A percentile compares a stretch with the other conserved stretches of the same genome.
phyloP scores from a whole-genome alignment of 2,113 vertebrate genomes.

The Sinocyclocheilus maitianheensis region DNA sequence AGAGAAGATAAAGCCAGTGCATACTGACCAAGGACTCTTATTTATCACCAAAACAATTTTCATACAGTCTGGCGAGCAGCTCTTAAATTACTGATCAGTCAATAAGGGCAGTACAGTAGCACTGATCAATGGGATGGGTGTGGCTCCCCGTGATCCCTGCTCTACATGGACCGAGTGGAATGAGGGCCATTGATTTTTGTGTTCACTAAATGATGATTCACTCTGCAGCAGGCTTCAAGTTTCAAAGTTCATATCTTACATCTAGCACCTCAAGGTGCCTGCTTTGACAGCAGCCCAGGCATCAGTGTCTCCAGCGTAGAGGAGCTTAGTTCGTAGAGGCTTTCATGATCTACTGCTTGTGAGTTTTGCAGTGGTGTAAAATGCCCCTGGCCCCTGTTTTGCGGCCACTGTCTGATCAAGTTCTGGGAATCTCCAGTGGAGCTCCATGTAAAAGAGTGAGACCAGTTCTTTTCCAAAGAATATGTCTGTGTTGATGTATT shows the following conservation, averaged over 20 bases:
- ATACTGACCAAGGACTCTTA: background rate
- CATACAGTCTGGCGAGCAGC: constrained; percentile 31
- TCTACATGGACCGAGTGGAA: constrained; percentile 20
- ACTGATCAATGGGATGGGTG: constrained; percentile 32
- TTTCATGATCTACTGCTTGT: constrained; percentile 6
- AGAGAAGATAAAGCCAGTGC: background rate
- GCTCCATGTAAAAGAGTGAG: background rate
- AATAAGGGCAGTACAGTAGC: constrained; percentile 21
- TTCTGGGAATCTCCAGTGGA: background rate
- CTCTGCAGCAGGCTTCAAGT: constrained; percentile 9
- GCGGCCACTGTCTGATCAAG: background rate
- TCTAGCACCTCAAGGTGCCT: background rate
- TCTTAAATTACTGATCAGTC: constrained; percentile 21
- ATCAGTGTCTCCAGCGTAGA: background rate
- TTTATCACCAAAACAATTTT: constrained; percentile 9
- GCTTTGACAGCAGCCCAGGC: background rate
- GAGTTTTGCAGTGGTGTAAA: background rate
- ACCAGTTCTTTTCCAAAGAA: background rate
- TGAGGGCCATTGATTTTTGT: constrained; percentile 16
- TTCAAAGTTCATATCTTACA: constrained; percentile 25
- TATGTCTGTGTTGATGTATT: background rate
- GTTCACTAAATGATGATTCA: constrained; percentile 22
- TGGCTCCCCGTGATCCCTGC: constrained; percentile 28
- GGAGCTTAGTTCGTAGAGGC: constrained; percentile 6
- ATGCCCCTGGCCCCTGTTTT: background rate